Base-by-base conservation (phyloP, 2,888 invertebrate genomes). In the Sphaerophoria rueppellii region DNA sequence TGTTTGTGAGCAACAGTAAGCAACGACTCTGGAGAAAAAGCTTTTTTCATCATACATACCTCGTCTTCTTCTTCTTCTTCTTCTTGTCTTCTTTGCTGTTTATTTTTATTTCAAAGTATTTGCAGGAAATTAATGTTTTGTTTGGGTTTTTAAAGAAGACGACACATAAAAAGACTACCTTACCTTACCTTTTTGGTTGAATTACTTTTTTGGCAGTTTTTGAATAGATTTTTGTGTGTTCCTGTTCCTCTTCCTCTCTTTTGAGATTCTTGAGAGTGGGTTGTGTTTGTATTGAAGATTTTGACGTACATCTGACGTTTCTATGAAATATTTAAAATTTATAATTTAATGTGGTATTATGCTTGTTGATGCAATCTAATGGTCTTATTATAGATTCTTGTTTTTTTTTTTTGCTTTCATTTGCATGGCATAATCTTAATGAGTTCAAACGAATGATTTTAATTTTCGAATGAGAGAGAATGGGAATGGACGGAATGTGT, bases 111-210 rank as follows among this genome's bases (percentile, higher is more conserved):
- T 79, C 55, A 48, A 40, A 83, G 80, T 77, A 16, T 85, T 81
- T 65, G 80, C 69, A 73, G 80, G 85, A 81, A 85, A 85, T 85
- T 81, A 85, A 85, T 85, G 85, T 81, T 85, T 85, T 85, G 85
- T 85, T 85, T 85, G 85, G 85, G 85, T 85, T 67, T 73, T 72
- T 54, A 16, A 14, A 50, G 48, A 46, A 55, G 16, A 37, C 43
- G 32, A 16, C 35, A 46, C 55, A 16, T 35, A 57, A 11, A 48
- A 63, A 50, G 24, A n/a, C 63, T 63, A 14, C 70, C 71, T 67
- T 70, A 48, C 48, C 46, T 46, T 11, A 37, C 40, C 37, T 37
- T 32, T 32, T 40, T 67, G 48, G 14, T 48, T 52, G 52, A 40
- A 37, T 52, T 50, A 48, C 50, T 63, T 14, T 50, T 50, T 63